phyloP scores from a whole-genome alignment of 2,113 vertebrate species.

The Cyrtonyx montezumae region DNA sequence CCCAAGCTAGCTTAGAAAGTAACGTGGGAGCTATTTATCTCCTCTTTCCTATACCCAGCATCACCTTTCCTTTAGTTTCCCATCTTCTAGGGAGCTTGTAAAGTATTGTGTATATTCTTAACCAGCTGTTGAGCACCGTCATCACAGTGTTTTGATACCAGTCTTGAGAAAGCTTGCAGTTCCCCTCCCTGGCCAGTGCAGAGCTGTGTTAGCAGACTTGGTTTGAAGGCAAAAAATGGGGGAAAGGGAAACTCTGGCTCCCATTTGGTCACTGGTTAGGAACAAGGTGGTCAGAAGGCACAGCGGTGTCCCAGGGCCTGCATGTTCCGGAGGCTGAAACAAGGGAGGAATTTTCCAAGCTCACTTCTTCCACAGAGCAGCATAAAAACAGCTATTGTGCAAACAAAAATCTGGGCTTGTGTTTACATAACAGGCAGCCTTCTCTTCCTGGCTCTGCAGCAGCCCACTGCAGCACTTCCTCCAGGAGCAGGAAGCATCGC shows the following conservation, averaged over 20 bases:
- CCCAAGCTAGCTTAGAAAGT: background rate
- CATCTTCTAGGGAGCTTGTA: background rate
- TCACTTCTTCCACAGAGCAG: background rate
- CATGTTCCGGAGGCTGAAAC: rapidly evolving
- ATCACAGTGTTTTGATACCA: background rate
- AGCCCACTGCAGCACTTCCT: background rate
- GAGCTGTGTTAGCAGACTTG: background rate
- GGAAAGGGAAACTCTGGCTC: background rate
- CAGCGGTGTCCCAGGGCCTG: background rate
- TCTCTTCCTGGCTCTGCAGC: background rate
- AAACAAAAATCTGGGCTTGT: background rate
- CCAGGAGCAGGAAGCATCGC: background rate
- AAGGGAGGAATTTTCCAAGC: background rate
- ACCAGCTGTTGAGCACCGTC: background rate
- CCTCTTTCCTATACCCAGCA: background rate
- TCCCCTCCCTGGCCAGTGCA: background rate
- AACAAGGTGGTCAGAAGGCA: background rate
- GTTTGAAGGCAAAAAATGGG: background rate
- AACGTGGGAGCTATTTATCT: background rate
- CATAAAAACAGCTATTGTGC: background rate
- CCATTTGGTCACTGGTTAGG: background rate
- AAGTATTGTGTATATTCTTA: background rate
- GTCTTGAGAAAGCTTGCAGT: background rate
- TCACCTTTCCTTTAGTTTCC: background rate
- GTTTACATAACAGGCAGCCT: background rate